Percentiles rank a stretch among this genome's conserved stretches.
These are phyloP conservation scores for Ceyx margarethae DNA, from an alignment of 2,113 vertebrate species.

Conservation along the genomic window DNA sequence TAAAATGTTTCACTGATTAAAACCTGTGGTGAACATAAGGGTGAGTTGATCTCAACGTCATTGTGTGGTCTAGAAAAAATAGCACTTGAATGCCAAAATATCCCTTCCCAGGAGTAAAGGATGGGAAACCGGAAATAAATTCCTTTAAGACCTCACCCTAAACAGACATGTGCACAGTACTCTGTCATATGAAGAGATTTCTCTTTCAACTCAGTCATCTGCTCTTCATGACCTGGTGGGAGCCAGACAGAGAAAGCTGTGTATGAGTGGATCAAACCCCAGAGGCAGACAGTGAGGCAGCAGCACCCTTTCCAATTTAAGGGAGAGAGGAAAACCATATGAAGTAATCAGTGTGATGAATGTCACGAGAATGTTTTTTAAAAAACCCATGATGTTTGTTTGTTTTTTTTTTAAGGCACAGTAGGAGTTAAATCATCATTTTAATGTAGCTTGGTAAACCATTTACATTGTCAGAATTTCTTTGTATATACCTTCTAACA, in stretches of 20 bases:
- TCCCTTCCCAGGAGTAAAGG: not conserved
- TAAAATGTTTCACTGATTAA: not conserved
- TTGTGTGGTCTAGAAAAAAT: not conserved
- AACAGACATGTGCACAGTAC: not conserved
- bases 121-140: not conserved
- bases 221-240: not conserved
- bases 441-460: not conserved
- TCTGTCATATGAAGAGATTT: not conserved
- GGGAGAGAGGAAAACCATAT: not conserved
- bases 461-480: not conserved
- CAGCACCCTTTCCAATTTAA: not conserved
- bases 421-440: not conserved
- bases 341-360: not conserved
- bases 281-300: not conserved
- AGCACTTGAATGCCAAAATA: not conserved
- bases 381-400: not conserved
- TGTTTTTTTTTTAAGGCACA: not conserved
- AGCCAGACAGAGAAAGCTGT: accelerated
- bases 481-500: not conserved
- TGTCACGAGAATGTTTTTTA: not conserved
- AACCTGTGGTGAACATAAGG: not conserved
- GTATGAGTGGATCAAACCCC: not conserved
- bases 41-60: not conserved
- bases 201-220: not conserved
- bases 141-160: not conserved